Evolutionary conservation across 1,140 invertebrate genomes (phyloP).

Genomic region (Hylaeus volcanicus): DNA sequence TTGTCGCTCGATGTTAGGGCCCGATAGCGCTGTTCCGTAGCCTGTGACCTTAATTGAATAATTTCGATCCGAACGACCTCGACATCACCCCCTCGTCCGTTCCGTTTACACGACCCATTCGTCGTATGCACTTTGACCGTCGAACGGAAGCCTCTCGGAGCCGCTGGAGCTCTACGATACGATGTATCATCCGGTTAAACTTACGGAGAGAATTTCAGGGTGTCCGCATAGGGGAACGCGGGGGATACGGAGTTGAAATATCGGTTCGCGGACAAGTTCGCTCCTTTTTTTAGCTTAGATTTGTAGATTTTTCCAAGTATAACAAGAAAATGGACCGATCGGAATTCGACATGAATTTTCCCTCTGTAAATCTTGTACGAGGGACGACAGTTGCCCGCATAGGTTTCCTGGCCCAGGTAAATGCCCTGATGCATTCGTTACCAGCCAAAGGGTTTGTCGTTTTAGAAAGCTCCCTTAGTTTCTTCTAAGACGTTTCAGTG

Average conservation of each 20-base stretch:
- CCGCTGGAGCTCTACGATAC: conserved; percentile 13
- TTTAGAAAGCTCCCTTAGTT: too few species aligned
- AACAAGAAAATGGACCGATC: too few species aligned
- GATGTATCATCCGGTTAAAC: conserved; percentile 18
- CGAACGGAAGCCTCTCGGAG: conserved; percentile 48
- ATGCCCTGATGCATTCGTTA: too few species aligned
- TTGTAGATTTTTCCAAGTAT: too few species aligned
- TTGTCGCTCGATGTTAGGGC: conserved; percentile 32
- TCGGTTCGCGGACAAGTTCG: not conserved
- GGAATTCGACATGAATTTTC: too few species aligned
- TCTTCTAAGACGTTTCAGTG: too few species aligned
- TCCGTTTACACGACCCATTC: conserved; percentile 45
- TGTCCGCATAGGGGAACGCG: not conserved
- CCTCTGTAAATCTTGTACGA: too few species aligned
- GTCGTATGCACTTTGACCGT: conserved; percentile 50
- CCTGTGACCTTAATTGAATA: conserved; percentile 76
- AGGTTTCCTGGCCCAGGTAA: too few species aligned
- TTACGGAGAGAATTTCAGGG: not conserved
- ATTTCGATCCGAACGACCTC: conserved; percentile 74
- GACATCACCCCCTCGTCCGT: conserved; percentile 53
- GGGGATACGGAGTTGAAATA: not conserved
- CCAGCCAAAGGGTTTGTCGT: too few species aligned
- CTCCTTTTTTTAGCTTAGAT: too few species aligned
- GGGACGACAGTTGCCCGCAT: too few species aligned
- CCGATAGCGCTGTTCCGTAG: conserved; percentile 44